Conservation (phyloP, 1,140 invertebrate species). For the Heliconius himera region DNA sequence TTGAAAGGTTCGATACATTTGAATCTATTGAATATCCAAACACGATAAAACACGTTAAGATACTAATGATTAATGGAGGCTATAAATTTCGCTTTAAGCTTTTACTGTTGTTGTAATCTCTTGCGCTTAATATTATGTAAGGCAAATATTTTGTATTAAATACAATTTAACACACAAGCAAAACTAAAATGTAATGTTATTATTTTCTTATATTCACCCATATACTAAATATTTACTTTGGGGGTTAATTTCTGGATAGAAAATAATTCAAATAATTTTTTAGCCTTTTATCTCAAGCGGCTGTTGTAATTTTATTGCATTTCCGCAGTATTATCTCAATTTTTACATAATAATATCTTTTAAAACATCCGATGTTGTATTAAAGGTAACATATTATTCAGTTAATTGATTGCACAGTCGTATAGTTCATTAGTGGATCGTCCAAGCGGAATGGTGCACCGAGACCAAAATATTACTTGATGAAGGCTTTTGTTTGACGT, state of each 20-base stretch:
- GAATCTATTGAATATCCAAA: background rate
- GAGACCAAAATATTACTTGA: background rate
- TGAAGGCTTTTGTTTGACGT: background rate
- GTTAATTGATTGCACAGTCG: background rate
- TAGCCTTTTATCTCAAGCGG: no score
- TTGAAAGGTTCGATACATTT: background rate
- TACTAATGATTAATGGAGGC: background rate
- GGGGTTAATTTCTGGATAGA: no score
- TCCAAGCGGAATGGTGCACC: background rate
- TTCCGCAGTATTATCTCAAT: no score
- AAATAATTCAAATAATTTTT: no score
- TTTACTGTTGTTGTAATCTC: no score
- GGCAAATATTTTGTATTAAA: no score
- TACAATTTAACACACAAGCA: no score
- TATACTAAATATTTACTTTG: no score
- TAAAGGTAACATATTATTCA: background rate
- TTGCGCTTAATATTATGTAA: no score
- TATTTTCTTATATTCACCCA: no score
- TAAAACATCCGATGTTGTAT: background rate
- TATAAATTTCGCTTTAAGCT: background rate
- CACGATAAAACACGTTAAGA: background rate
- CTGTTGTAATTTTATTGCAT: no score
- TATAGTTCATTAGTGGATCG: slow-evolving; percentile 8
- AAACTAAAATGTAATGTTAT: no score
- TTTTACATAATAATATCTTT: background rate